Percentiles rank a stretch among this genome's conserved stretches.
These are phyloP conservation scores for Lasioglossum baleicum DNA, from an alignment of 1,140 invertebrate species.

Conservation along the genomic window DNA sequence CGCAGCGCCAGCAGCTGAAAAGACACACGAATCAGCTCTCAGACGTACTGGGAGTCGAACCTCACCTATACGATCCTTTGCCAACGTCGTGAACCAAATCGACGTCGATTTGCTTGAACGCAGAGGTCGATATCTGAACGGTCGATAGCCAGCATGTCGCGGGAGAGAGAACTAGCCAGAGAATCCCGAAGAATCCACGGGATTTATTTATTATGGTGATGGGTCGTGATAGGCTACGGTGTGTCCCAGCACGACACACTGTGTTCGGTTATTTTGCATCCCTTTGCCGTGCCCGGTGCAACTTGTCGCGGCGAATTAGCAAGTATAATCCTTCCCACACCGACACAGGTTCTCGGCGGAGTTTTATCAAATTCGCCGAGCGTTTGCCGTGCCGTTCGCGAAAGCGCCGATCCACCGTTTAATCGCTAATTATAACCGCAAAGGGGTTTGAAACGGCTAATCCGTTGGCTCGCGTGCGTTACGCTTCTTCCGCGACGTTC, in stretches of 20 bases:
- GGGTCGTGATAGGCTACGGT: no score
- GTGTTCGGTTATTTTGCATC: conserved; percentile 41
- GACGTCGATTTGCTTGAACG: no score
- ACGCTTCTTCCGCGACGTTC: no score
- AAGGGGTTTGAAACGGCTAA: no score
- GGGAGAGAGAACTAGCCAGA: no score
- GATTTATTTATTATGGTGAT: no score
- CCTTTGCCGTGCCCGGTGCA: conserved; percentile 25
- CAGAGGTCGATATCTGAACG: no score
- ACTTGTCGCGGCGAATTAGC: conserved; percentile 37
- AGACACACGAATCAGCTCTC: conserved; percentile 42
- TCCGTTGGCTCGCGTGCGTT: no score
- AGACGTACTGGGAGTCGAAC: neutral
- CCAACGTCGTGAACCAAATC: no score
- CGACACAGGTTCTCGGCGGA: neutral
- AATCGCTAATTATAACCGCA: no score
- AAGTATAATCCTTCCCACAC: conserved; percentile 37
- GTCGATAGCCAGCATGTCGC: no score
- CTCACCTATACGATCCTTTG: neutral
- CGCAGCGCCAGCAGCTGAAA: conserved; percentile 89
- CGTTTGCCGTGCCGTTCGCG: conserved; percentile 7
- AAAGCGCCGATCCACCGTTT: neutral
- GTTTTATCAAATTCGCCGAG: conserved; percentile 30
- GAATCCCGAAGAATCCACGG: no score
- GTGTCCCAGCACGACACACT: conserved; percentile 13